Percentiles rank a stretch among this genome's conserved stretches.
Conservation (phyloP, 2,113 vertebrate genomes). For the Muscicapa adusta region DNA sequence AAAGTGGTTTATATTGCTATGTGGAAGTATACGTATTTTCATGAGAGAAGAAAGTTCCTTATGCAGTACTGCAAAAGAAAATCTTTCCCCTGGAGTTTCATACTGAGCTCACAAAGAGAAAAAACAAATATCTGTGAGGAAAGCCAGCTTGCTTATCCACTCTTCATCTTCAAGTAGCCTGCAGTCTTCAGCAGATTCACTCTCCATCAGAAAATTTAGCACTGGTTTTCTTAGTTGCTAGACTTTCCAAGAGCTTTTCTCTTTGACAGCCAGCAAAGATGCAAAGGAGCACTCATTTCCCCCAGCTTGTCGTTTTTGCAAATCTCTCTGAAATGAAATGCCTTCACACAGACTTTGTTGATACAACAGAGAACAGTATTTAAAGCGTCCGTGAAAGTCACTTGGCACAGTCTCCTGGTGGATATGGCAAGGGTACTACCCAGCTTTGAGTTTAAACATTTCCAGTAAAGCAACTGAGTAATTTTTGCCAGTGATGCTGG, state of each 20-base stretch:
- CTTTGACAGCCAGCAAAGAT: neutral
- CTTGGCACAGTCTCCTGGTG: neutral
- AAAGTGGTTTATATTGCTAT: neutral
- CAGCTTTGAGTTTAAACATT: neutral
- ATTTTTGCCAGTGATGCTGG: neutral
- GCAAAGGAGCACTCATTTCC: neutral
- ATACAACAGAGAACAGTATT: neutral
- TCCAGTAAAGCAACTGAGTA: neutral
- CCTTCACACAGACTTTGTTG: neutral
- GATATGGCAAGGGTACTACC: neutral
- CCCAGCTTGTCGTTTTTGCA: neutral
- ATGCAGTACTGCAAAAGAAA: neutral
- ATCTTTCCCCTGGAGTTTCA: neutral
- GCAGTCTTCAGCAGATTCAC: neutral
- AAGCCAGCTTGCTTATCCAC: neutral
- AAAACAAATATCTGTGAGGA: neutral
- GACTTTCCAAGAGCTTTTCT: neutral
- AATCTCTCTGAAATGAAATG: neutral
- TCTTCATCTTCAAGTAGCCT: neutral
- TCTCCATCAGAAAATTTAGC: neutral
- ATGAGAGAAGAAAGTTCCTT: neutral
- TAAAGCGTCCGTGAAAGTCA: rapidly evolving
- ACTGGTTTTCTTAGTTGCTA: neutral
- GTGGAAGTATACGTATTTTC: neutral
- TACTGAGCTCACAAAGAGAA: neutral